Evolutionary conservation across 2,113 vertebrate species (phyloP).

Genomic region (Piprites chloris): DNA sequence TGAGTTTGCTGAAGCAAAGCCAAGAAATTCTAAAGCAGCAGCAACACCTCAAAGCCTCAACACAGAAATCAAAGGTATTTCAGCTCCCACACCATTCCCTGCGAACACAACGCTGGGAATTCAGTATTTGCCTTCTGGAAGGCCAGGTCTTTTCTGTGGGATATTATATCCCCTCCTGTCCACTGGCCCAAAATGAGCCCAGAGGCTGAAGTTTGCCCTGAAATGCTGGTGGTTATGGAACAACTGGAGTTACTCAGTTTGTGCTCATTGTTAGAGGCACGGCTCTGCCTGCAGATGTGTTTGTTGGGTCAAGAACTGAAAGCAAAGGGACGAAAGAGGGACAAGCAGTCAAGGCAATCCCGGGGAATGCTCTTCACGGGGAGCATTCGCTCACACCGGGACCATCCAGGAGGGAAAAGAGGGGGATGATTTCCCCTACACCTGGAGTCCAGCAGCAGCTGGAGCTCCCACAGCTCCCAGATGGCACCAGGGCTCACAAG

Average conservation of each 20-base stretch:
- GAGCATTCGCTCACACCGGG: neutral
- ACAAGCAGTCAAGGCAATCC: neutral
- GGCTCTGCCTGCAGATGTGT: neutral
- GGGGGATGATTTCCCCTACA: neutral
- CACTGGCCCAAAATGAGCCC: neutral
- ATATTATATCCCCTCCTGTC: neutral
- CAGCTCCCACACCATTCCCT: neutral
- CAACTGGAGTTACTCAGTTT: neutral
- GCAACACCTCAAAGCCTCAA: neutral
- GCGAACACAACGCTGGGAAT: neutral
- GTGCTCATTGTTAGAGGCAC: neutral
- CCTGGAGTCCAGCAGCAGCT: neutral
- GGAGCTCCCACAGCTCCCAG: neutral
- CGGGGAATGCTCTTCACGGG: neutral
- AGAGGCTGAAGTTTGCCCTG: neutral
- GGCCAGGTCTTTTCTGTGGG: neutral
- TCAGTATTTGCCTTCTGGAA: conserved; percentile 30
- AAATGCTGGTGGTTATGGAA: neutral
- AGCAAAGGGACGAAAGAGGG: neutral
- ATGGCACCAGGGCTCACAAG: neutral
- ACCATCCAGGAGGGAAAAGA: neutral
- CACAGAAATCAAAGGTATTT: conserved; percentile 14
- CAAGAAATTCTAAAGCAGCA: neutral
- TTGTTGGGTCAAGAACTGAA: neutral
- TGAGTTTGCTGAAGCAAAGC: neutral